Evolutionary conservation across 2,888 invertebrate species (phyloP).

Genomic region (Aspidapion aeneum): DNA sequence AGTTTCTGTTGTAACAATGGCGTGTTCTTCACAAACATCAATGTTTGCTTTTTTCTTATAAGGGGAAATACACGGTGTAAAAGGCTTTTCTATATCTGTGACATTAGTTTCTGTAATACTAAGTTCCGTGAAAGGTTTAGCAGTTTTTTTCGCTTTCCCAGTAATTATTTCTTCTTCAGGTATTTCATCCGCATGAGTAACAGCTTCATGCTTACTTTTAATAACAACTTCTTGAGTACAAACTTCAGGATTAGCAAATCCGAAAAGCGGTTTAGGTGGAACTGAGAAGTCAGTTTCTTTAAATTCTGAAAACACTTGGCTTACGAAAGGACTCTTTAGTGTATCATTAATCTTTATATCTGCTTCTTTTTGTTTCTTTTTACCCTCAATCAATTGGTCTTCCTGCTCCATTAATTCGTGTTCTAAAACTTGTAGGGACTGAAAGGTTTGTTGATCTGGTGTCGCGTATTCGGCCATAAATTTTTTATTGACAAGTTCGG

Average conservation of each 20-base stretch:
- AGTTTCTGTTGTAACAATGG: slow-evolving; percentile 59
- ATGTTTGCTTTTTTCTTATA: slow-evolving; percentile 53
- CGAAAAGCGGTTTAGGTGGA: slow-evolving; percentile 43
- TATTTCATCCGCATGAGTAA: slow-evolving; percentile 48
- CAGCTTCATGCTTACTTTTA: slow-evolving; percentile 49
- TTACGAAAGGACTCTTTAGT: slow-evolving; percentile 45
- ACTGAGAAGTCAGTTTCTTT: slow-evolving; percentile 47
- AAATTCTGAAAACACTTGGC: slow-evolving; percentile 47
- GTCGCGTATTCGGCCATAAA: slow-evolving; percentile 49
- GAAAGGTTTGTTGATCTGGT: slow-evolving; percentile 50
- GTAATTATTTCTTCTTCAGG: slow-evolving; percentile 45
- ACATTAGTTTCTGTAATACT: slow-evolving; percentile 52
- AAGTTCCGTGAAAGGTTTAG: slow-evolving; percentile 51
- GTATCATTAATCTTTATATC: slow-evolving; percentile 39
- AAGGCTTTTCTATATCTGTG: slow-evolving; percentile 53
- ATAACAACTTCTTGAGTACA: slow-evolving; percentile 49
- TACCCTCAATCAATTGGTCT: slow-evolving; percentile 39
- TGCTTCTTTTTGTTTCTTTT: slow-evolving; percentile 43
- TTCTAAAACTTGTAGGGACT: slow-evolving; percentile 54
- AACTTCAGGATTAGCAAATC: slow-evolving; percentile 46
- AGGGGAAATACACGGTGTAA: slow-evolving; percentile 52
- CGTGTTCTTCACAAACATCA: slow-evolving; percentile 55
- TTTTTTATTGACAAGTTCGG: slow-evolving; percentile 34
- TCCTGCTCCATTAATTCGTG: slow-evolving; percentile 51
- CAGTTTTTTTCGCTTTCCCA: slow-evolving; percentile 50